These are phyloP conservation scores for Engraulis encrasicolus DNA, from an alignment of 2,113 vertebrate species.

Conservation along the genomic window DNA sequence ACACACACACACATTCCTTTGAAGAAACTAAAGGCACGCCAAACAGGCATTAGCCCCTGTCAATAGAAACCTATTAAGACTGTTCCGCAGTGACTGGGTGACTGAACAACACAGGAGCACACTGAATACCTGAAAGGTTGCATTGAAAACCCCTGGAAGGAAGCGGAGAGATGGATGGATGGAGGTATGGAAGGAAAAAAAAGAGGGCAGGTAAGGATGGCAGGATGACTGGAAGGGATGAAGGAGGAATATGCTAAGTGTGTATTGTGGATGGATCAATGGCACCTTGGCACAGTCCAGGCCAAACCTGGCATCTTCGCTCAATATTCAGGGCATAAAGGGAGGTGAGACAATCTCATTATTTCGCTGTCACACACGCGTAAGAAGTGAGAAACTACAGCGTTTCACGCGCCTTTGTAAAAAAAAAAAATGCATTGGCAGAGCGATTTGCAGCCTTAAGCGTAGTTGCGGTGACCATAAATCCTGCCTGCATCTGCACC, in stretches of 20 bases:
- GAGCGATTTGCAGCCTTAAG: constrained; percentile 47
- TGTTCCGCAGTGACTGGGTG: background rate
- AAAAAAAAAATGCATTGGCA: constrained; percentile 54
- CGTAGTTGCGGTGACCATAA: constrained; percentile 32
- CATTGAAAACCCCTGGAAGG: background rate
- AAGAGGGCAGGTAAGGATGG: background rate
- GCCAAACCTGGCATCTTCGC: background rate
- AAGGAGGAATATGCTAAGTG: background rate
- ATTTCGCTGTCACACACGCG: constrained; percentile 42
- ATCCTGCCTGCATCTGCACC: constrained; percentile 41
- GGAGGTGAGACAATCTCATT: constrained; percentile 48
- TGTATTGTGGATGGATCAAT: constrained; percentile 19
- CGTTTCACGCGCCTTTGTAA: constrained; percentile 50
- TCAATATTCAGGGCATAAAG: constrained; percentile 40
- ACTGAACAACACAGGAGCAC: background rate
- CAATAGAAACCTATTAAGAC: background rate
- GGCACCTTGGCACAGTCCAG: constrained; percentile 1
- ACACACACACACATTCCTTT: background rate
- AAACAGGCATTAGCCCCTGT: background rate
- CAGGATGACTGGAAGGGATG: background rate
- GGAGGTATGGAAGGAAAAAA: background rate
- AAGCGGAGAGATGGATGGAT: too few relatives aligned
- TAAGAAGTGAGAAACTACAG: constrained; percentile 37
- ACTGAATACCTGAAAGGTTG: background rate
- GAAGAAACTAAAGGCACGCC: background rate